Percentiles rank a stretch among this genome's conserved stretches.
Conservation (phyloP, 2,797 vertebrate species). For the Zenarchopterus dispar region DNA sequence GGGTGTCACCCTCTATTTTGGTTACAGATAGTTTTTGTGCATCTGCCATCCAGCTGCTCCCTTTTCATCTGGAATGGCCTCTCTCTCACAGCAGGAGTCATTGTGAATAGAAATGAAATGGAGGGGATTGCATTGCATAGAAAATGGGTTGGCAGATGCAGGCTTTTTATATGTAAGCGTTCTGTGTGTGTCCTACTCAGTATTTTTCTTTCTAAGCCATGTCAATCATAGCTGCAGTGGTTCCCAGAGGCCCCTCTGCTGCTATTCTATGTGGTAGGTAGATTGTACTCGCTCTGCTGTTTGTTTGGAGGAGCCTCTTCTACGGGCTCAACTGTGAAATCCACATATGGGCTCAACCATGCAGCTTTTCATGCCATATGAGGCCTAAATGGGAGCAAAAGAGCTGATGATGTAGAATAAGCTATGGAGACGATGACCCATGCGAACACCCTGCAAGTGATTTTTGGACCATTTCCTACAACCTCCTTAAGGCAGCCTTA, state of each 20-base stretch:
- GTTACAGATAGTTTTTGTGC: slow-evolving; percentile 21
- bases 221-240: slow-evolving; percentile 50
- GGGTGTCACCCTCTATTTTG: slow-evolving; percentile 18
- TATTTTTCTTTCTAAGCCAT: slow-evolving; percentile 47
- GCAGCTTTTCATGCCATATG: slow-evolving; percentile 28
- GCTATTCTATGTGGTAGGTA: slow-evolving; percentile 57
- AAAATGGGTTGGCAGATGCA: slow-evolving; percentile 32
- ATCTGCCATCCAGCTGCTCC: slow-evolving; percentile 11
- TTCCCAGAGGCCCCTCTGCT: slow-evolving; percentile 47
- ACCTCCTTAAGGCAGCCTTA: too few relatives aligned
- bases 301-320: slow-evolving; percentile 49
- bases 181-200: slow-evolving; percentile 38
- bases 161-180: slow-evolving; percentile 63
- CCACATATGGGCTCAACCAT: slow-evolving; percentile 43
- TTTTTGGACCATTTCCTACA: too few relatives aligned
- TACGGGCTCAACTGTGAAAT: slow-evolving; percentile 34
- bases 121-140: slow-evolving; percentile 13
- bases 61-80: slow-evolving; percentile 26
- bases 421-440: too few relatives aligned
- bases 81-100: slow-evolving; percentile 47
- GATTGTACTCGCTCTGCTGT: slow-evolving; percentile 20
- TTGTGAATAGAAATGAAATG: slow-evolving; percentile 55
- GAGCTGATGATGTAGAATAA: slow-evolving; percentile 7
- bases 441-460: too few relatives aligned
- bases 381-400: slow-evolving; percentile 15